Conservation (phyloP, 2,888 invertebrate species). For the Cheilosia urbana region DNA sequence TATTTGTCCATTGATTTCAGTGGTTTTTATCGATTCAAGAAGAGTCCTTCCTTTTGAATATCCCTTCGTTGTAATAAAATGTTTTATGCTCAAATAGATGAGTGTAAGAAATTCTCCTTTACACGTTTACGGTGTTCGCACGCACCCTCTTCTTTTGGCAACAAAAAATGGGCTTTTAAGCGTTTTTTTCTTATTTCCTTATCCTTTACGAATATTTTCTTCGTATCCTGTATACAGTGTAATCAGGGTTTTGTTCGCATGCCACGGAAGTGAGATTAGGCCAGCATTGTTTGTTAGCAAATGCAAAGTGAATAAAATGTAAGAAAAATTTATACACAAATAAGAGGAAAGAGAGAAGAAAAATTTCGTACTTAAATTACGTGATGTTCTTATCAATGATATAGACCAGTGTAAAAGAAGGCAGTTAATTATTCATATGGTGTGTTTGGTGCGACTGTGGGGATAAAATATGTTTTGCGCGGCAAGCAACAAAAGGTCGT, state of each 20-base stretch:
- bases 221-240: conserved; percentile 27
- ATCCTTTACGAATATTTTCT: conserved; percentile 53
- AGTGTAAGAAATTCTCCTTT: conserved; percentile 33
- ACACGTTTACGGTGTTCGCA: conserved; percentile 35
- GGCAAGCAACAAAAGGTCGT: conserved; percentile 63
- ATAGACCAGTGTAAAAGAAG: conserved; percentile 32
- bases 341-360: conserved; percentile 40
- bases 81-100: conserved; percentile 70
- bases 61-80: conserved; percentile 68
- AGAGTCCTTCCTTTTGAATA: conserved; percentile 15
- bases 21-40: conserved; percentile 26
- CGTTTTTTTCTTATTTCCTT: conserved; percentile 74
- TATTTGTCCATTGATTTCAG: conserved; percentile 56
- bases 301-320: conserved; percentile 69
- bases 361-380: conserved; percentile 71
- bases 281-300: conserved; percentile 73
- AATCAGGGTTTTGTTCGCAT: conserved; percentile 73
- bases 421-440: conserved; percentile 71
- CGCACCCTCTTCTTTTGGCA: conserved; percentile 67
- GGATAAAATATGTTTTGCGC: conserved; percentile 19
- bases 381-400: conserved; percentile 75
- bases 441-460: conserved; percentile 25
- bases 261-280: conserved; percentile 77
- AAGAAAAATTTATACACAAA: conserved; percentile 35
- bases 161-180: conserved; percentile 75